Evolutionary conservation across 2,113 vertebrate genomes (phyloP), one percentile per base, ranked within the genome.

Genomic region (Melanerpes aurifrons): DNA sequence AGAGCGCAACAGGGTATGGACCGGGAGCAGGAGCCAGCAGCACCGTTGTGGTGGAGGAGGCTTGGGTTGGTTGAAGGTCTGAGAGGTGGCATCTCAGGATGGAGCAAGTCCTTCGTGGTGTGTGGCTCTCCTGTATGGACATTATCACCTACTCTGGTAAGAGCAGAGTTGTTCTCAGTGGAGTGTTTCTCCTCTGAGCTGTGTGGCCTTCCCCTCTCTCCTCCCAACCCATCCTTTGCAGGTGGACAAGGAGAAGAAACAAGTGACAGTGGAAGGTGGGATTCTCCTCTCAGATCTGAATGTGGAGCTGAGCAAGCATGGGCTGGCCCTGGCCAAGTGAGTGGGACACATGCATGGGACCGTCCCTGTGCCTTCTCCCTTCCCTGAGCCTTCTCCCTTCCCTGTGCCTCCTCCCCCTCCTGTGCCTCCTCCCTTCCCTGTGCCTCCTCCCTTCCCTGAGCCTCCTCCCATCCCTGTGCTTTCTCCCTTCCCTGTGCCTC

Each of bases 311-410:
- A 95, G 69, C 63, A 93, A 95, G 45, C 92, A 97, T 0, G 93
- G 97, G 73, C 76, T 98, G 94, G 97, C 97, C 47, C 78, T 98
- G 69, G 94, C 97, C 88, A 98, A 98, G 97, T 98, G 95, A 98
- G 97, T 93, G 26, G 31, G 28, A 43, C 12, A 3, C 2, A 1
- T 16, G 6, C 3, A 1, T 1, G 12, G 62, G 37, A 2, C 17
- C 4, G 1, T 15, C 8, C 25, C 13, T 48, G 12, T 15, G 59
- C 8, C 6, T 58, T 9, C 35, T 37, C 35, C 35, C 35, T 9
- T 37, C 35, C 35, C 35, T 37, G 35, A 8, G 35, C 35, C 35
- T 37, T 9, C 35, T 37, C 35, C 35, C 9, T 7, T 37, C 35
- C 35, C 35, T 37, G 35, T 37, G 35, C 35, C 35, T 37, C 35